Evolutionary conservation across 2,113 vertebrate species (phyloP), one percentile per base, ranked within the genome.

Genomic region (Pluvianellus socialis): DNA sequence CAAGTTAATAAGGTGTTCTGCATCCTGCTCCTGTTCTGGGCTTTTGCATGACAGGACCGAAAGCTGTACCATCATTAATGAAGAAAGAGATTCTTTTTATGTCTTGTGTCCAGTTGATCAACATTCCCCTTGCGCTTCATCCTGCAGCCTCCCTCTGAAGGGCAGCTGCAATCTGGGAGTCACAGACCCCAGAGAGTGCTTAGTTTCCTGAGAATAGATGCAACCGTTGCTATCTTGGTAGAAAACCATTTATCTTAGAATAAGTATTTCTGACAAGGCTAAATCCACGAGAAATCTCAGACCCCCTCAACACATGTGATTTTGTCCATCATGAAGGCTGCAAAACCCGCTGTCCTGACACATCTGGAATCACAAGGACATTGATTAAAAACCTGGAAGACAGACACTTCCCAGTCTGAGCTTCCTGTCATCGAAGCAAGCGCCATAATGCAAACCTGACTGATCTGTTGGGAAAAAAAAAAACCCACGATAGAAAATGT

Each of bases 331-430:
- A 14, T 3, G 32, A 81, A 62, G 21, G 73, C 5, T 74, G 65
- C 50, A 74, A 59, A 91, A 91, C 32, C 65, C 92, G 55, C 73
- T 93, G 73, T 90, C 44, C 52, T 91, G 59, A 20, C 42, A 80
- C 72, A 77, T 61, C 59, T 91, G 72, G 80, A 30, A 80, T 89
- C 30, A 66, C 47, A 68, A 47, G 72, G 35, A 80, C 59, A 53
- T 38, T 76, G 75, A 86, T 66, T 52, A 70, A 92, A 96, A 94
- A 40, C 55, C 59, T 84, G 59, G 61, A 77, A 77, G 87, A 86
- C 52, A 90, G 62, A 74, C 24, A 16, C 42, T 87, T 90, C 50
- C 50, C 70, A 71, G 47, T 28, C 87, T 91, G 73, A 95, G 68
- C 7, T 84, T 86, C 72, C 50, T 89, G 47, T 81, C 10, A 2